Conservation (phyloP, 2,888 invertebrate species). For the Drosophila tripunctata region DNA sequence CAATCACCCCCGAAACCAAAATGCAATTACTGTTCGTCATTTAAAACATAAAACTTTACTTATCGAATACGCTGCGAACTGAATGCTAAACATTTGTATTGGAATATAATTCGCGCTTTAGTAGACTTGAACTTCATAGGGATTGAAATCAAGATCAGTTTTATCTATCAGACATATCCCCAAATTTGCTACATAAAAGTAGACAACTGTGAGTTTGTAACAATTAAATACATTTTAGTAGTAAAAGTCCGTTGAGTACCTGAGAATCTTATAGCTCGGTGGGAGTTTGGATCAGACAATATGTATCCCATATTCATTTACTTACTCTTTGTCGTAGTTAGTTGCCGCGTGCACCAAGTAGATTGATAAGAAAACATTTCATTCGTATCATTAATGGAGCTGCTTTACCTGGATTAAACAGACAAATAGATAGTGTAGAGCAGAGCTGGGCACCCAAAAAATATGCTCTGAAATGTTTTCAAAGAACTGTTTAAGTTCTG, state of each 20-base stretch:
- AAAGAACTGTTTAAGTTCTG: too few species aligned
- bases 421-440: constrained; percentile 7
- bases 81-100: constrained; percentile 73
- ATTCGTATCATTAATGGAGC: constrained; percentile 23
- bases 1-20: constrained; percentile 35
- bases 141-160: not conserved
- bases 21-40: constrained; percentile 27
- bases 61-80: constrained; percentile 36
- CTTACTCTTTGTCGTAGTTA: constrained; percentile 14
- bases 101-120: constrained; percentile 72
- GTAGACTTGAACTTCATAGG: not conserved
- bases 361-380: constrained; percentile 11
- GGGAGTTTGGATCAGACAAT: not conserved
- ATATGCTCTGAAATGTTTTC: too few species aligned
- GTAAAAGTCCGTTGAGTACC: not conserved
- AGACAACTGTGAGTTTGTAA: not conserved
- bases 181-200: not conserved
- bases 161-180: not conserved
- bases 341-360: constrained; percentile 32
- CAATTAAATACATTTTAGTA: too few species aligned
- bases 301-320: not conserved
- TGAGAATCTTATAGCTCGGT: not conserved
- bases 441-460: too few species aligned
- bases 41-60: constrained; percentile 2
- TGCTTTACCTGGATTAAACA: not conserved